Evolutionary conservation across 2,888 invertebrate species (phyloP).

Genomic region (Cataglyphis altisquamis): DNA sequence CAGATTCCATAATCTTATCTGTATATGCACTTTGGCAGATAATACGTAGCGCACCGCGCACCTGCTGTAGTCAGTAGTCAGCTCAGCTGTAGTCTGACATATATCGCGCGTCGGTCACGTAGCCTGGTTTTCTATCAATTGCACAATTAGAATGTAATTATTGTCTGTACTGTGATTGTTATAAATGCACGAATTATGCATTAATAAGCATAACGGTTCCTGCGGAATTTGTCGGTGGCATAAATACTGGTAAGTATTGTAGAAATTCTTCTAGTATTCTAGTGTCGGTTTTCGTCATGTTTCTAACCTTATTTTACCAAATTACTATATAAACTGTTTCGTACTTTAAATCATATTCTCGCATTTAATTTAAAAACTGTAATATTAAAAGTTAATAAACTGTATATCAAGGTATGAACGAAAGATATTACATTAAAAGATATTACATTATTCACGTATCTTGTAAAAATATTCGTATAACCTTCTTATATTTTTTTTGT

Average conservation of each 20-base stretch:
- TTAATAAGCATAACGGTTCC: neutral
- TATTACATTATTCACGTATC: neutral
- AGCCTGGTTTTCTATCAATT: slow-evolving; percentile 27
- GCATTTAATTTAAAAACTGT: neutral
- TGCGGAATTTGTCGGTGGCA: neutral
- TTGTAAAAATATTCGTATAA: neutral
- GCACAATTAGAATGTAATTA: neutral
- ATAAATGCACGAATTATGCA: neutral
- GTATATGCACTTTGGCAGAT: too few species aligned
- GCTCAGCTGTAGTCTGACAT: too few species aligned
- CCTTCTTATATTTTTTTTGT: neutral
- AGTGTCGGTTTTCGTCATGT: neutral
- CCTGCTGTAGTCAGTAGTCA: too few species aligned
- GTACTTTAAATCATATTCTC: neutral
- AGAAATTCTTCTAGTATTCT: neutral
- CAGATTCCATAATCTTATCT: too few species aligned
- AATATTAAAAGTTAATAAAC: neutral
- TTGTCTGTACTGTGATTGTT: slow-evolving; percentile 16
- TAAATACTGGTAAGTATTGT: neutral
- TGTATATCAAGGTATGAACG: neutral
- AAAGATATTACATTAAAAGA: neutral
- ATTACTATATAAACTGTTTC: neutral
- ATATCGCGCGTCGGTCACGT: slow-evolving; percentile 43
- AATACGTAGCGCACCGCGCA: too few species aligned
- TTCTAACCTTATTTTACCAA: slow-evolving; percentile 24